A percentile compares a stretch with the other conserved stretches of the same genome.
Conservation (phyloP, 2,113 vertebrate species). For the Typhlomys cinereus region DNA sequence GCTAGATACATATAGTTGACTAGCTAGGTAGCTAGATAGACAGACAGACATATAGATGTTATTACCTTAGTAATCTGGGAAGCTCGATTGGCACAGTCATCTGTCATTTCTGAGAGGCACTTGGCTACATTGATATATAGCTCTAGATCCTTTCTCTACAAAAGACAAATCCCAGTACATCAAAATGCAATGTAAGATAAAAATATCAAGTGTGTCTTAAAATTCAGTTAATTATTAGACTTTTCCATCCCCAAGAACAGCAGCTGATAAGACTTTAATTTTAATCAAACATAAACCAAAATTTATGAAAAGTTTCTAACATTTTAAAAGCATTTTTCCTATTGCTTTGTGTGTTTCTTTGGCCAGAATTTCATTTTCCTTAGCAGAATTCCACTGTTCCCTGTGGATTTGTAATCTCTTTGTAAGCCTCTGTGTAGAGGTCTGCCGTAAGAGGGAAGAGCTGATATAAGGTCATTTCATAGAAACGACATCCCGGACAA, state of each 20-base stretch:
- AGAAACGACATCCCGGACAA: neutral
- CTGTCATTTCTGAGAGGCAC: constrained; percentile 94
- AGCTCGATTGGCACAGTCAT: constrained; percentile 88
- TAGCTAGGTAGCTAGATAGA: too few relatives aligned
- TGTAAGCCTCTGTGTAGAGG: neutral
- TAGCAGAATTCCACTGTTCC: neutral
- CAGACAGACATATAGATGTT: too few relatives aligned
- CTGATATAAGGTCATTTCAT: neutral
- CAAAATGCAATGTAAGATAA: neutral
- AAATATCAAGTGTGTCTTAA: neutral
- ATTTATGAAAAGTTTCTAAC: neutral
- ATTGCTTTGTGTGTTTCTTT: neutral
- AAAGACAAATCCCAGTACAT: constrained; percentile 48
- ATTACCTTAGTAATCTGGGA: constrained; percentile 90
- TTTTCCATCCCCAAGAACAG: neutral
- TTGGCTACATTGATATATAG: constrained; percentile 88
- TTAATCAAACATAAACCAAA: constrained; percentile 57
- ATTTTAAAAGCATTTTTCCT: constrained; percentile 20
- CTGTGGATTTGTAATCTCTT: neutral
- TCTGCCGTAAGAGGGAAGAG: neutral
- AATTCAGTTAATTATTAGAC: neutral
- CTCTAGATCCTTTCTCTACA: constrained; percentile 88
- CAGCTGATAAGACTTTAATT: constrained; percentile 21
- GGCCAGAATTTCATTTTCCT: neutral
- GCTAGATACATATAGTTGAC: too few relatives aligned